Conservation (phyloP, 2,888 invertebrate species). For the Allophyes oxyacanthae region DNA sequence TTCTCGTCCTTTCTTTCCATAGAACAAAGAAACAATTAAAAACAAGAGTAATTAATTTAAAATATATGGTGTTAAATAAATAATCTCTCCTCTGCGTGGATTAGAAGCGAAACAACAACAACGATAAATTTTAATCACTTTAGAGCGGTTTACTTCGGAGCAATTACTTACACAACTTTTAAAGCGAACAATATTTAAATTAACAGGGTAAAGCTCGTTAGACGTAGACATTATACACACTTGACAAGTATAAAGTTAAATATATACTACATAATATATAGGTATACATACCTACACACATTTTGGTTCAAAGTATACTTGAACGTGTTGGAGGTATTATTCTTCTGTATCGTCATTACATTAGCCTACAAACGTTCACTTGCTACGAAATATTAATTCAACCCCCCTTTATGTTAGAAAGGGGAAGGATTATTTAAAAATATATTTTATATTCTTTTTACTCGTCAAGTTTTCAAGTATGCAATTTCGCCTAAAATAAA, state of each 20-base stretch:
- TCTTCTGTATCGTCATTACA: too few species aligned
- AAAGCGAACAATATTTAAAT: conserved; percentile 41
- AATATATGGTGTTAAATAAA: conserved; percentile 42
- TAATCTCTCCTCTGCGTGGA: conserved; percentile 34
- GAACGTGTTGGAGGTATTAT: too few species aligned
- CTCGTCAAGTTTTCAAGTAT: too few species aligned
- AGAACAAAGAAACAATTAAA: conserved; percentile 37
- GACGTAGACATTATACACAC: background rate
- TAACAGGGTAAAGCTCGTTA: conserved; percentile 6
- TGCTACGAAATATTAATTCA: too few species aligned
- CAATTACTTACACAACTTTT: conserved; percentile 48
- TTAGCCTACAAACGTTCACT: too few species aligned
- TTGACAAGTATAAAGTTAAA: background rate
- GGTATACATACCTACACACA: too few species aligned
- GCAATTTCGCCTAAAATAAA: too few species aligned
- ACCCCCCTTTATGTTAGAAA: too few species aligned
- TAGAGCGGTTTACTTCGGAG: conserved; percentile 41
- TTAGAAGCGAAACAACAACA: conserved; percentile 51
- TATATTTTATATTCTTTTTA: too few species aligned
- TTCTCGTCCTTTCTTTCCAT: background rate
- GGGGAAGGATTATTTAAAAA: too few species aligned
- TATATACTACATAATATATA: too few species aligned
- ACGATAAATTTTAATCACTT: conserved; percentile 54
- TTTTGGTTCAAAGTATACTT: too few species aligned
- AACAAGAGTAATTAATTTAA: conserved; percentile 49